Conservation (phyloP, 92 coral and sea anemone species). For the Bergia puertoricense region DNA sequence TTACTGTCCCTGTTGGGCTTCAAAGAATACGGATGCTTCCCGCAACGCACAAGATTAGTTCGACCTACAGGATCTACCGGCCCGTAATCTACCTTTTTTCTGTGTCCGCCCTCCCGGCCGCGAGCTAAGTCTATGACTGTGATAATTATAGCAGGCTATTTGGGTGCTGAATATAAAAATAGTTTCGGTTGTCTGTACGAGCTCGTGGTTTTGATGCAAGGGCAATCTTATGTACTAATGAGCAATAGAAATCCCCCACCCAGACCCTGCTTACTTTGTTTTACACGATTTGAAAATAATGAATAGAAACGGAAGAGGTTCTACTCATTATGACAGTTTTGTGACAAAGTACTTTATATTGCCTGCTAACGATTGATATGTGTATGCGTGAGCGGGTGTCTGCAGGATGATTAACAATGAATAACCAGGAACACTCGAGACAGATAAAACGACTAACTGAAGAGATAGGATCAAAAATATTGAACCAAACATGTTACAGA, state of each 20-base stretch:
- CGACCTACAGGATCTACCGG: conserved; percentile 4
- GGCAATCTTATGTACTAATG: background rate
- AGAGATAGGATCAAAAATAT: background rate
- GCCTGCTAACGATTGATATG: background rate
- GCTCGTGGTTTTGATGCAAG: conserved; percentile 29
- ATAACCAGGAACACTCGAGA: background rate
- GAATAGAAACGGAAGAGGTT: background rate
- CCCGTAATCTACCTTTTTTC: conserved; percentile 1
- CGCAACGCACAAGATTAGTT: background rate
- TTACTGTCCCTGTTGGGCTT: conserved; percentile 1
- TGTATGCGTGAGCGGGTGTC: background rate
- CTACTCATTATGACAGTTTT: background rate
- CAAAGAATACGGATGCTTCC: background rate
- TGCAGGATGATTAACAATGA: background rate
- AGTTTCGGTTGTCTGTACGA: background rate
- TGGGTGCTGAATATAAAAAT: conserved; percentile 22
- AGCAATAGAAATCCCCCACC: conserved; percentile 9
- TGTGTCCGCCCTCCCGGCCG: conserved; percentile 22
- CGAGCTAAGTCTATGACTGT: conserved; percentile 27
- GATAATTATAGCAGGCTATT: conserved; percentile 32
- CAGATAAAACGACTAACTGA: conserved; percentile 1
- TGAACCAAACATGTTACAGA: background rate
- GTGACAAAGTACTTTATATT: background rate
- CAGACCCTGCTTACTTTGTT: background rate
- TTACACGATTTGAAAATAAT: background rate